phyloP scores from a whole-genome alignment of 2,888 invertebrate species.

The Linyphia triangularis region DNA sequence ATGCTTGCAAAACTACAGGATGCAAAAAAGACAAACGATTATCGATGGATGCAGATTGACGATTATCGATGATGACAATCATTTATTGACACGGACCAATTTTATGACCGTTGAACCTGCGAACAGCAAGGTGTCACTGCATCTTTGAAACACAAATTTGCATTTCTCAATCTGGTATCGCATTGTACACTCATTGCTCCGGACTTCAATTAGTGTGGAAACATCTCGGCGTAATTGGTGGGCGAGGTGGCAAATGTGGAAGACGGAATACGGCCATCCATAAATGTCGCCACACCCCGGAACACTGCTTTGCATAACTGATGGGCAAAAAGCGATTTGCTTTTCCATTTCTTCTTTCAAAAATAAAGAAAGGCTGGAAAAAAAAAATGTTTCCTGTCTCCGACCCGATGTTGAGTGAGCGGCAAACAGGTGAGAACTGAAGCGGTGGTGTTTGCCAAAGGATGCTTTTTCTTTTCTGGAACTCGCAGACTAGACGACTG shows the following conservation, averaged over 20 bases:
- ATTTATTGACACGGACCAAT: too few relatives aligned
- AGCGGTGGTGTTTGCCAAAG: slow-evolving; percentile 39
- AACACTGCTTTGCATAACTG: slow-evolving; percentile 30
- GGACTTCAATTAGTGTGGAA: neutral
- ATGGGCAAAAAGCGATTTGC: neutral
- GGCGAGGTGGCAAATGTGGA: neutral
- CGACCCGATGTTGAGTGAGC: slow-evolving; percentile 34
- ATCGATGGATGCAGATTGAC: too few relatives aligned
- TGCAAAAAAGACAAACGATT: too few relatives aligned
- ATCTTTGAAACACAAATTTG: neutral
- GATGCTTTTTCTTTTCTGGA: slow-evolving; percentile 41
- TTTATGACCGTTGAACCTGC: too few relatives aligned
- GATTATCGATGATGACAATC: too few relatives aligned
- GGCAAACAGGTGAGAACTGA: slow-evolving; percentile 66
- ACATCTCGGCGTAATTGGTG: neutral
- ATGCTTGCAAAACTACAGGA: too few relatives aligned
- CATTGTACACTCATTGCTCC: too few relatives aligned
- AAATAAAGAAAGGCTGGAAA: neutral
- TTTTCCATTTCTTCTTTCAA: too few relatives aligned
- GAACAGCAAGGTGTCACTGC: neutral
- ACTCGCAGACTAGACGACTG: slow-evolving; percentile 57
- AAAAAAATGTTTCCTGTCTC: slow-evolving; percentile 1
- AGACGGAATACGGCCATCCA: neutral
- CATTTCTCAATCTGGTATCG: neutral
- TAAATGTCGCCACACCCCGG: neutral